Percentiles rank a stretch among this genome's conserved stretches.
These are phyloP conservation scores for Electrona antarctica DNA, from an alignment of 2,113 vertebrate genomes.

Conservation along the genomic window DNA sequence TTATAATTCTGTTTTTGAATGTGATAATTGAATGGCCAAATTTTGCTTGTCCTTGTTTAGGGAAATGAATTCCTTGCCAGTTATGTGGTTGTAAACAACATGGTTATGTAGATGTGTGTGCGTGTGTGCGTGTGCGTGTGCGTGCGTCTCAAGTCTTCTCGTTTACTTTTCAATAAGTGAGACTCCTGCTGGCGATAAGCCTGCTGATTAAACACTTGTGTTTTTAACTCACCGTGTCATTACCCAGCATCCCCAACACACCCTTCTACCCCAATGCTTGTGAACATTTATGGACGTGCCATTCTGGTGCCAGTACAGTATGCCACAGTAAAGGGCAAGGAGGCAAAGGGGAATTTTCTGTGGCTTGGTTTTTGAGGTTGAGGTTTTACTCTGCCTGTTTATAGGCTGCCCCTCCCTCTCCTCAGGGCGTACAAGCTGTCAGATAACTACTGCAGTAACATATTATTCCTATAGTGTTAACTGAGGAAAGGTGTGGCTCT, in stretches of 20 bases:
- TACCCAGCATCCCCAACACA: constrained; percentile 48
- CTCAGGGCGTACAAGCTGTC: constrained; percentile 12
- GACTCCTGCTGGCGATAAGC: constrained; percentile 23
- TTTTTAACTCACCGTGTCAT: constrained; percentile 63
- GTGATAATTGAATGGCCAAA: background rate
- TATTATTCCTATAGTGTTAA: constrained; percentile 28
- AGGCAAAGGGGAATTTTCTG: constrained; percentile 37
- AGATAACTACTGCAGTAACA: constrained; percentile 13
- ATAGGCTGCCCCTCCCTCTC: constrained; percentile 22
- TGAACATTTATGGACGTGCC: constrained; percentile 31
- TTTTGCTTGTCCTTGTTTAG: background rate
- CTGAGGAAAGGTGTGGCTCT: constrained; percentile 41
- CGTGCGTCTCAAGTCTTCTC: background rate
- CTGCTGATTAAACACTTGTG: constrained; percentile 50
- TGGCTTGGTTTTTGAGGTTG: constrained; percentile 32
- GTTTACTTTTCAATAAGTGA: background rate
- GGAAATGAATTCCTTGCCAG: background rate
- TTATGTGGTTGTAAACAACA: background rate
- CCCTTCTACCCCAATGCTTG: constrained; percentile 35
- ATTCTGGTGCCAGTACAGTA: constrained; percentile 24
- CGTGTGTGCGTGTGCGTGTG: background rate
- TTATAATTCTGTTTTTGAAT: background rate
- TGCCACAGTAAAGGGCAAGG: constrained; percentile 44
- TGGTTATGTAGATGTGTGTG: constrained; percentile 7
- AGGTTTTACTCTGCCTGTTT: constrained; percentile 45